Conservation (phyloP, 2,113 vertebrate species). For the Pluvialis apricaria region DNA sequence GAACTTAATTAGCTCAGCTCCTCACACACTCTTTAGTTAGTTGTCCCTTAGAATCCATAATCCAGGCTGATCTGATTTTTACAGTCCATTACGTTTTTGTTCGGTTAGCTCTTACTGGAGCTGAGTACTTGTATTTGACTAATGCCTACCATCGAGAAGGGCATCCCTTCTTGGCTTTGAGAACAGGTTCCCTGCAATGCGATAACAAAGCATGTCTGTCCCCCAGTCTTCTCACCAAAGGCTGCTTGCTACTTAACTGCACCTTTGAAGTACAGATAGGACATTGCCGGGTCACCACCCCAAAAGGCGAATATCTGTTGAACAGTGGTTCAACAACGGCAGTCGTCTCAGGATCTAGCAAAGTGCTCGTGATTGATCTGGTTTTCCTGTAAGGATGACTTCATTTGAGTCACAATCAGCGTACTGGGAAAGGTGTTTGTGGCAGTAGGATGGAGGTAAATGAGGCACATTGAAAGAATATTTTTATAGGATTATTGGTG, state of each 20-base stretch:
- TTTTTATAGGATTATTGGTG: neutral
- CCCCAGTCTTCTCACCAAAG: neutral
- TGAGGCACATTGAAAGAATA: rapidly evolving
- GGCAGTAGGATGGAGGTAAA: neutral
- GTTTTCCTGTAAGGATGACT: neutral
- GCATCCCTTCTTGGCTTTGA: neutral
- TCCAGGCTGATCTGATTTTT: neutral
- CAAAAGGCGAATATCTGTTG: neutral
- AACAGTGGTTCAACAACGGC: neutral
- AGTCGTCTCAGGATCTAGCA: neutral
- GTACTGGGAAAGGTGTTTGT: rapidly evolving
- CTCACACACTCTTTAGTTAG: neutral
- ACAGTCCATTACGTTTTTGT: neutral
- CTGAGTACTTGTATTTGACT: neutral
- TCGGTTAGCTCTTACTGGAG: neutral
- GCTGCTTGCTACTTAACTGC: neutral
- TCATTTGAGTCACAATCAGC: neutral
- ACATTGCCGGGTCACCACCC: neutral
- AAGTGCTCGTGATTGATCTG: neutral
- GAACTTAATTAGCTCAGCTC: neutral
- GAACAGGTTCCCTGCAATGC: neutral
- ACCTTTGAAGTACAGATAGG: neutral
- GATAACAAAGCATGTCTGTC: neutral
- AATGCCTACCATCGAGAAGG: neutral
- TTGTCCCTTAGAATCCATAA: neutral